Conservation (phyloP, 1,140 invertebrate species). For the Glomeris maerens region DNA sequence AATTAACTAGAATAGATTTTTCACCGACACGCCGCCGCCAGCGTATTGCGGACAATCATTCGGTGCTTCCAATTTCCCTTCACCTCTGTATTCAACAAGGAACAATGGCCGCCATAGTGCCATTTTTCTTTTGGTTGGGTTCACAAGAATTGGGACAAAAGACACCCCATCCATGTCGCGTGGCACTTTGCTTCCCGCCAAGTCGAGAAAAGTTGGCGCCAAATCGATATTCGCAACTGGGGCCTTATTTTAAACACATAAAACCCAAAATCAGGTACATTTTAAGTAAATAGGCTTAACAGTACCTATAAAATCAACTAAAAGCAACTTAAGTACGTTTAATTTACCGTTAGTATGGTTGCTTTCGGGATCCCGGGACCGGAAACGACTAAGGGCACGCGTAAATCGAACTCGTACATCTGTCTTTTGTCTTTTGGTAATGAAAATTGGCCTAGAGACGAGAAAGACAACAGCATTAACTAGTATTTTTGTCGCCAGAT, state of each 20-base stretch:
- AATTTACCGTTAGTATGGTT: constrained; percentile 16
- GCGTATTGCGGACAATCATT: neutral
- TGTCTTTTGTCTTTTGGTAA: constrained; percentile 75
- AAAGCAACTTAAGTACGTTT: too few species aligned
- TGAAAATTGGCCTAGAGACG: constrained; percentile 57
- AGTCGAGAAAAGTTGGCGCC: constrained; percentile 58
- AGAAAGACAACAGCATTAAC: too few species aligned
- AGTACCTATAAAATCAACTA: too few species aligned
- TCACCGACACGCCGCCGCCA: neutral
- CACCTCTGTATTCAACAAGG: constrained; percentile 22
- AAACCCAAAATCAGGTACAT: too few species aligned
- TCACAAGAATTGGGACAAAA: constrained; percentile 31
- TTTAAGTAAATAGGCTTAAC: too few species aligned
- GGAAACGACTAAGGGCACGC: constrained; percentile 60
- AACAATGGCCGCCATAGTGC: constrained; percentile 13
- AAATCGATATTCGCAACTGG: constrained; percentile 62
- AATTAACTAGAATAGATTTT: neutral
- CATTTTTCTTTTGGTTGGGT: constrained; percentile 10
- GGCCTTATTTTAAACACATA: too few species aligned
- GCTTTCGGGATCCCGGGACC: constrained; percentile 50
- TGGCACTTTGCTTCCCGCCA: constrained; percentile 39
- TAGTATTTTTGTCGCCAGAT: neutral
- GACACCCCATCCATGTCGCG: constrained; percentile 49
- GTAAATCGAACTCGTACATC: constrained; percentile 74
- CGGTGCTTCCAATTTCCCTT: constrained; percentile 8